phyloP scores from a whole-genome alignment of 2,797 vertebrate species.

The Chelon labrosus region DNA sequence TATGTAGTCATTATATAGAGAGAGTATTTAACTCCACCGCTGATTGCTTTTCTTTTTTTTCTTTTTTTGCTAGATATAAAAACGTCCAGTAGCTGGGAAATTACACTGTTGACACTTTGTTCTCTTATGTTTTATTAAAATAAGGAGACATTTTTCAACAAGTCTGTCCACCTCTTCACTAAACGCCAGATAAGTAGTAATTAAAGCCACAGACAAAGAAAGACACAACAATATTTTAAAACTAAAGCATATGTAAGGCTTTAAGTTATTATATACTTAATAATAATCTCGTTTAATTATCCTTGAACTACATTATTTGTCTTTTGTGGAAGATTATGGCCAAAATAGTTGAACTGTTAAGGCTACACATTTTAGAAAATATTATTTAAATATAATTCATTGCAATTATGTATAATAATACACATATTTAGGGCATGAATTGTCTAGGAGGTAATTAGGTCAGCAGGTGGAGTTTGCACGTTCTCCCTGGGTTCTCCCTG shows the following conservation, averaged over 20 bases:
- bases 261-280: background rate
- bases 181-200: background rate
- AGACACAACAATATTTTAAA: too few species aligned
- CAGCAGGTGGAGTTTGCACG: too few species aligned
- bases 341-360: background rate
- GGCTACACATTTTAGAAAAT: background rate
- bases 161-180: background rate
- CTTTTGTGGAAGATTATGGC: background rate
- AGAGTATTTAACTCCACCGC: background rate
- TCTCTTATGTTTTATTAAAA: background rate
- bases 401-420: too few species aligned
- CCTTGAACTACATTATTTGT: background rate
- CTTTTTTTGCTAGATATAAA: background rate
- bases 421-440: too few species aligned
- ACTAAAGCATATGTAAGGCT: too few species aligned
- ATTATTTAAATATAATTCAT: too few species aligned
- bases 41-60: too few species aligned
- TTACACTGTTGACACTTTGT: background rate
- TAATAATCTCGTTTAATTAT: background rate
- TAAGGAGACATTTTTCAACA: background rate
- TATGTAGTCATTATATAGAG: background rate
- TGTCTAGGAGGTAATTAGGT: too few species aligned
- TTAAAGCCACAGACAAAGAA: background rate
- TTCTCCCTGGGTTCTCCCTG: too few species aligned
- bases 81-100: background rate